Percentiles rank a stretch among this genome's conserved stretches.
Conservation (phyloP, 2,888 invertebrate species). For the Horisme vitalbata region DNA sequence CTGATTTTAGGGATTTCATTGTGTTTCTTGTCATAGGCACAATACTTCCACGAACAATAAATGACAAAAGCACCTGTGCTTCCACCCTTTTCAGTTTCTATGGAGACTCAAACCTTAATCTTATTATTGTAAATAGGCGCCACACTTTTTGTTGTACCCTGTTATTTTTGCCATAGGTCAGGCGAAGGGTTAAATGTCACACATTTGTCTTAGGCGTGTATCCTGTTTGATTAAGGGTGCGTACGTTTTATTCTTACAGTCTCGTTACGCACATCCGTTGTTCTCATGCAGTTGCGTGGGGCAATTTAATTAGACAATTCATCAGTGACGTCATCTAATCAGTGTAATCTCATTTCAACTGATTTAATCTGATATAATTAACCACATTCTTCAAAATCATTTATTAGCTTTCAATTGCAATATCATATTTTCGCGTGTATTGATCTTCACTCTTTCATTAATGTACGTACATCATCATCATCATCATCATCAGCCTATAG, state of each 20-base stretch:
- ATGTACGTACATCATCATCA: too few species aligned
- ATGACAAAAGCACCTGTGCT: slow-evolving; percentile 5
- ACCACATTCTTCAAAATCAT: too few species aligned
- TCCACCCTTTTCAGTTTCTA: not conserved
- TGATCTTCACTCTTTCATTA: too few species aligned
- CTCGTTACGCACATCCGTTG: slow-evolving; percentile 70
- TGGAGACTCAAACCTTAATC: not conserved
- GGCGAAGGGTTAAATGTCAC: not conserved
- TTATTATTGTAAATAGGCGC: slow-evolving; percentile 11
- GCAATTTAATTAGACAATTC: slow-evolving; percentile 65
- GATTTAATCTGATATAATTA: slow-evolving; percentile 25
- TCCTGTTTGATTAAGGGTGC: slow-evolving; percentile 33
- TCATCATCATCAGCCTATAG: too few species aligned
- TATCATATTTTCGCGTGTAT: not conserved
- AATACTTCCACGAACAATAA: too few species aligned
- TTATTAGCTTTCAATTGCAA: not conserved
- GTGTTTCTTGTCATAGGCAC: too few species aligned
- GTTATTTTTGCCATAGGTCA: too few species aligned
- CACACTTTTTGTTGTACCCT: too few species aligned
- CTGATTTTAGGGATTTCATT: too few species aligned
- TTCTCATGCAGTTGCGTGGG: slow-evolving; percentile 64
- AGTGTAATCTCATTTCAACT: slow-evolving; percentile 38
- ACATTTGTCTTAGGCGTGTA: slow-evolving; percentile 13
- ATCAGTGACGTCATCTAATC: slow-evolving; percentile 47
- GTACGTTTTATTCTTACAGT: slow-evolving; percentile 41